A percentile compares a stretch with the other conserved stretches of the same genome.
These are phyloP conservation scores for Dasyprocta punctata DNA, from an alignment of 2,113 vertebrate genomes.

Conservation along the genomic window DNA sequence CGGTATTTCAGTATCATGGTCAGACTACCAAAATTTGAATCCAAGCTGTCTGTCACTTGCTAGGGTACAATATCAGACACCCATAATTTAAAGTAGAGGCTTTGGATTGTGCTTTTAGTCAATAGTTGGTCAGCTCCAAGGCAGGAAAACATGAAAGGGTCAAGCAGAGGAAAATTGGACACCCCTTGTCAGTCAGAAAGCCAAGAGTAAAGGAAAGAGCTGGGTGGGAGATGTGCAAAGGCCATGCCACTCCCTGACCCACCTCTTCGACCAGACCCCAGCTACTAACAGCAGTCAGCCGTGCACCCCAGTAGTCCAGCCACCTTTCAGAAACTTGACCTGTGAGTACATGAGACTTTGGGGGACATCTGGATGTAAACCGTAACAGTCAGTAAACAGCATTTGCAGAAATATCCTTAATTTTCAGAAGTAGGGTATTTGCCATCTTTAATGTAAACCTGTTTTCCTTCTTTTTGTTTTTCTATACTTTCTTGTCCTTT, in stretches of 20 bases:
- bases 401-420: background rate
- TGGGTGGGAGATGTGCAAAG: background rate
- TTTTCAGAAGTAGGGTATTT: background rate
- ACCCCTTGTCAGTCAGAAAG: background rate
- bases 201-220: background rate
- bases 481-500: background rate
- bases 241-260: background rate
- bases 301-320: background rate
- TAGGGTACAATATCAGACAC: background rate
- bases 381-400: background rate
- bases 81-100: background rate
- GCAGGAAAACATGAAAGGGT: background rate
- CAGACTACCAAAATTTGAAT: background rate
- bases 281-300: background rate
- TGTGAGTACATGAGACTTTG: background rate
- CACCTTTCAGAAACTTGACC: background rate
- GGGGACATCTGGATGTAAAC: background rate
- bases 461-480: conserved; percentile 11
- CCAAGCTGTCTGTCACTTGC: background rate
- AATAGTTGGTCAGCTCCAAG: background rate
- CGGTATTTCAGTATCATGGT: background rate
- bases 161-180: background rate
- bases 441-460: background rate
- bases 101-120: background rate
- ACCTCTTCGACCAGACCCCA: background rate